phyloP scores from a whole-genome alignment of 2,888 invertebrate genomes.

The Dicycla oo region DNA sequence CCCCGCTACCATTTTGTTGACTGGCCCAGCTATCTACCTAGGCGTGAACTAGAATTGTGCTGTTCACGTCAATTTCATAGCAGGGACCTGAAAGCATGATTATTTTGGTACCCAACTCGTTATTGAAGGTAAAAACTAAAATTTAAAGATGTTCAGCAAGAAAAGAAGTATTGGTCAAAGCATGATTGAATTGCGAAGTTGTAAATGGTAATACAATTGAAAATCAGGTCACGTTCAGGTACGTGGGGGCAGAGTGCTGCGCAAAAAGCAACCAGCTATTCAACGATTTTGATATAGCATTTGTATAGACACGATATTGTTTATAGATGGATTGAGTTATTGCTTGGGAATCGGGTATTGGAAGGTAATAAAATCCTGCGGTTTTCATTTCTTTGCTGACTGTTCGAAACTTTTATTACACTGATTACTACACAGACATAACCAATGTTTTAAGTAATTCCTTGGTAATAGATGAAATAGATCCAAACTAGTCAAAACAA shows the following conservation, averaged over 20 bases:
- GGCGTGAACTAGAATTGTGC: too few species aligned
- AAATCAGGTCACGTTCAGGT: constrained; percentile 53
- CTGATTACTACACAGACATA: background rate
- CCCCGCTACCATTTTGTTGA: too few species aligned
- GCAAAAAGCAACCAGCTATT: constrained; percentile 53
- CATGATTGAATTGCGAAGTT: constrained; percentile 27
- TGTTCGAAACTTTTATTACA: background rate
- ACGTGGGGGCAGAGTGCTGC: constrained; percentile 36
- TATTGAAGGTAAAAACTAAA: background rate
- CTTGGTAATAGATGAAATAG: background rate
- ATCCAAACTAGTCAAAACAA: too few species aligned
- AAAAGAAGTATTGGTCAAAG: constrained; percentile 23
- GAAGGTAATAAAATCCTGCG: constrained; percentile 19
- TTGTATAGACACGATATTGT: constrained; percentile 23
- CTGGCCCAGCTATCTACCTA: too few species aligned
- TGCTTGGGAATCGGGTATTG: constrained; percentile 11
- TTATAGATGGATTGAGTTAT: constrained; percentile 5
- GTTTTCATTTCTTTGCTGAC: constrained; percentile 20
- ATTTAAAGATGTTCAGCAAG: background rate
- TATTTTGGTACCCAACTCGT: background rate
- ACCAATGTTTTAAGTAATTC: too few species aligned
- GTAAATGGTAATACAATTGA: constrained; percentile 35
- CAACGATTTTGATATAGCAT: constrained; percentile 38
- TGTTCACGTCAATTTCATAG: background rate
- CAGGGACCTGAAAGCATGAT: background rate